Evolutionary conservation across 2,113 vertebrate genomes (phyloP), one percentile per base, ranked within the genome.

Genomic region (Zapus hudsonius): DNA sequence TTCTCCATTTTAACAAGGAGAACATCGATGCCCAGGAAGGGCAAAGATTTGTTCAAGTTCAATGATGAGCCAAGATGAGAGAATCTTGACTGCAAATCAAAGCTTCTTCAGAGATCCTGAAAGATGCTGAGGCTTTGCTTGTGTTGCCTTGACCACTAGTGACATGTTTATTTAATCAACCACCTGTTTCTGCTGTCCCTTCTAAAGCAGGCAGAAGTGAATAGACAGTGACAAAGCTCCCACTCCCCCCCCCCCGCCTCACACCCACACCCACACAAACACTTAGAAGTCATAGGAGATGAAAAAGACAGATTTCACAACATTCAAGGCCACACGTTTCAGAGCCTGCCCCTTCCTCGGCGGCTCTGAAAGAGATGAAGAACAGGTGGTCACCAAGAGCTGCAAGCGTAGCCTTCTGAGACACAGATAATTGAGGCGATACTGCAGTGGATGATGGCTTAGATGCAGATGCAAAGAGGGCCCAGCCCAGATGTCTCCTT

Each of bases 141-240:
- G 20, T 94, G 89, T 92, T 84, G 66, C 94, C 36, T 85, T 94
- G 82, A 94, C 95, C 95, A 94, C 89, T 87, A 78, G 94, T 96
- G 96, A 96, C 96, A 96, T 86, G 93, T 96, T 97, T 97, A 95
- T 96, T 98, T 97, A 95, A 97, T 96, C 96, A 96, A 96, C 93
- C 95, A 98, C 87, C 67, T 93, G 90, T 93, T 93, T 94, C 75
- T 97, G 79, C 96, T 97, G 89, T 96, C 79, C 89, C 74, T 57
- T 91, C 94, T 95, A 96, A 96, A 96, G 97, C 92, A 90, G 7
- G 64, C 66, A 89, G 69, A 0, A 0, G 4, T 19, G 78, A 86
- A 73, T 42, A 93, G 23, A 33, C 33, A 73, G 70, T 52, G 27
- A 75, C 84, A 80, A 79, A 55, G 10, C 64, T 31, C 38, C 80